Conservation (phyloP, 2,113 vertebrate genomes). For the Chaetura pelagica region DNA sequence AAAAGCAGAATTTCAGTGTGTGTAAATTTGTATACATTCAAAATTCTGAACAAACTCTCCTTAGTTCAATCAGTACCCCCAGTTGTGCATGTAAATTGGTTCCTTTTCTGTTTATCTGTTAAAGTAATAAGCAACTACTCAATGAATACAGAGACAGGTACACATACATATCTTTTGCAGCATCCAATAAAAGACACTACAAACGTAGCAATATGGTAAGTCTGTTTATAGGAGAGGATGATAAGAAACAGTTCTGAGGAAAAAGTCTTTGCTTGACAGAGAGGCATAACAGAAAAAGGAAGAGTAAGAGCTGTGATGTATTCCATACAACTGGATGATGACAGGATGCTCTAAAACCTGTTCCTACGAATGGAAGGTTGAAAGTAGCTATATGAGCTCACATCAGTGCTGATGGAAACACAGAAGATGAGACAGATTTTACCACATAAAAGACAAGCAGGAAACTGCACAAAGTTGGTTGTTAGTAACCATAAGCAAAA, state of each 20-base stretch:
- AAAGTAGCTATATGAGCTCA: background rate
- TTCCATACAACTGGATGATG: background rate
- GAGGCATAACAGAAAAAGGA: background rate
- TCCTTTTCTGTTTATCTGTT: conserved; percentile 3
- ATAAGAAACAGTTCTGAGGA: background rate
- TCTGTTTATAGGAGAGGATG: background rate
- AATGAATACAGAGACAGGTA: background rate
- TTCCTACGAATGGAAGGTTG: background rate
- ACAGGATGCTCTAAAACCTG: background rate
- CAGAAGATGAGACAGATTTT: background rate
- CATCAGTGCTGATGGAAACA: background rate
- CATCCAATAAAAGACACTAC: background rate
- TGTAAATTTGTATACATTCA: background rate
- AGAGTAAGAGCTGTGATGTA: background rate
- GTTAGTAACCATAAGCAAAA: background rate
- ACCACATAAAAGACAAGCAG: background rate
- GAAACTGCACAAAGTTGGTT: background rate
- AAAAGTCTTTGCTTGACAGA: background rate
- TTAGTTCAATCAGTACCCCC: background rate
- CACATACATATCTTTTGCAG: background rate
- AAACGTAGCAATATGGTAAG: background rate
- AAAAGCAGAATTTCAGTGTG: background rate
- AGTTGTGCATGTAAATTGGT: background rate
- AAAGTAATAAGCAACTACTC: background rate
- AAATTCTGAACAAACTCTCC: background rate